A percentile compares a stretch with the other conserved stretches of the same genome.
Conservation (phyloP, 1,140 invertebrate genomes). For the Magallana ariakensis region DNA sequence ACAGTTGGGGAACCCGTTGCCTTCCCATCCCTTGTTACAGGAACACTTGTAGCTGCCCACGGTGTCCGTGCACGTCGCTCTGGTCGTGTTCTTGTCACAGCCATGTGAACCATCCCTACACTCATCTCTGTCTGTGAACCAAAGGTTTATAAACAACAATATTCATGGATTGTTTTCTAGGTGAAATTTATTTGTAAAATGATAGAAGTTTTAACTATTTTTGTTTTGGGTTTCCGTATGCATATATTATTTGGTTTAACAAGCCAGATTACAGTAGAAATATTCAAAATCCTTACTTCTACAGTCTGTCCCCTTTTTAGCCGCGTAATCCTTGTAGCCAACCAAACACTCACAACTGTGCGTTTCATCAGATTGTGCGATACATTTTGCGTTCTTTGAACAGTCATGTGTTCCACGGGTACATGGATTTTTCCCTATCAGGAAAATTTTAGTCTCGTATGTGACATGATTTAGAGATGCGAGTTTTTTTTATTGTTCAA, state of each 20-base stretch:
- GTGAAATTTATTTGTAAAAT: too few relatives aligned
- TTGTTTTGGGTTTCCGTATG: too few relatives aligned
- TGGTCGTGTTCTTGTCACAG: background rate
- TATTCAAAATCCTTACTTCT: background rate
- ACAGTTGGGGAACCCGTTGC: constrained; percentile 4
- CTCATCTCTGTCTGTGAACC: constrained; percentile 11
- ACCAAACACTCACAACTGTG: background rate
- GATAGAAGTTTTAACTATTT: too few relatives aligned
- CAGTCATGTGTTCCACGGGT: background rate
- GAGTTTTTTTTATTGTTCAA: too few relatives aligned
- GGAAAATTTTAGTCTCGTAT: too few relatives aligned
- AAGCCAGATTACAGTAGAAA: too few relatives aligned
- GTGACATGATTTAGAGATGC: too few relatives aligned
- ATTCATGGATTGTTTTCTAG: too few relatives aligned
- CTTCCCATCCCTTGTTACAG: constrained; percentile 23
- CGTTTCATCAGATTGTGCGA: background rate
- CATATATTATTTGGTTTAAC: too few relatives aligned
- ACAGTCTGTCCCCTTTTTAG: background rate
- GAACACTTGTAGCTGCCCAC: constrained; percentile 8
- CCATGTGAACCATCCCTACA: background rate
- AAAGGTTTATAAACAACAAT: background rate
- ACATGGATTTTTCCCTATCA: background rate
- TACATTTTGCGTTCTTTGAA: background rate
- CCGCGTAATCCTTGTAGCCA: background rate
- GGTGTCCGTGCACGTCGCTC: background rate